A percentile compares a stretch with the other conserved stretches of the same genome.
Evolutionary conservation across 2,888 invertebrate species (phyloP).

Genomic region (Leptopterna dolabrata): DNA sequence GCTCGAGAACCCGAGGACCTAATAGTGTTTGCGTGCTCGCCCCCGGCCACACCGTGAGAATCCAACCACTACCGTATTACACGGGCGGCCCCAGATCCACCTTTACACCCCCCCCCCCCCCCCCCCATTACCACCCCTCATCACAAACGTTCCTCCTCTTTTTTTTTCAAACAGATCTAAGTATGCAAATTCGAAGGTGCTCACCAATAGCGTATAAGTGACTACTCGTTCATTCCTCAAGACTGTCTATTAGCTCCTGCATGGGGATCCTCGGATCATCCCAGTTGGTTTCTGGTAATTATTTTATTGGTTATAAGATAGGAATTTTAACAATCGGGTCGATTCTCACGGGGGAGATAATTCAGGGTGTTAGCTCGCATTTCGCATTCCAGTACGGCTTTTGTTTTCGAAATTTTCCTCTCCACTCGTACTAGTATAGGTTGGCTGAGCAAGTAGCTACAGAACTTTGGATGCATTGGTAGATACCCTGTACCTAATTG

Average conservation of each 20-base stretch:
- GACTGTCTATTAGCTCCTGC: conserved; percentile 13
- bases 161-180: conserved; percentile 5
- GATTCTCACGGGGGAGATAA: not conserved
- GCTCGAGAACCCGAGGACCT: conserved; percentile 35
- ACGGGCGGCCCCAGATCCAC: conserved; percentile 45
- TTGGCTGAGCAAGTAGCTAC: too few species aligned
- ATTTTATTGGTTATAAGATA: not conserved
- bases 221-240: not conserved
- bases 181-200: conserved; percentile 47
- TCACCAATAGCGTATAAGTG: conserved; percentile 18
- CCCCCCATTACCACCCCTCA: not conserved
- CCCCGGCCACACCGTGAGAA: conserved; percentile 53
- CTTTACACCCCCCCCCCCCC: not conserved
- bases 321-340: not conserved
- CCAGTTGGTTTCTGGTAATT: not conserved
- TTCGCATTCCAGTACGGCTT: too few species aligned
- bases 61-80: conserved; percentile 53
- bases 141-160: not conserved
- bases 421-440: too few species aligned
- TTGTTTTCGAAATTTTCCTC: too few species aligned
- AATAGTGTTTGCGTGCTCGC: conserved; percentile 56
- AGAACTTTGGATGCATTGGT: too few species aligned
- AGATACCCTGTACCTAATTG: too few species aligned
- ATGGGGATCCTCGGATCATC: not conserved
- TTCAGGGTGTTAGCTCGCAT: too few species aligned